Conservation (phyloP, 2,113 vertebrate species). For the Willisornis vidua region DNA sequence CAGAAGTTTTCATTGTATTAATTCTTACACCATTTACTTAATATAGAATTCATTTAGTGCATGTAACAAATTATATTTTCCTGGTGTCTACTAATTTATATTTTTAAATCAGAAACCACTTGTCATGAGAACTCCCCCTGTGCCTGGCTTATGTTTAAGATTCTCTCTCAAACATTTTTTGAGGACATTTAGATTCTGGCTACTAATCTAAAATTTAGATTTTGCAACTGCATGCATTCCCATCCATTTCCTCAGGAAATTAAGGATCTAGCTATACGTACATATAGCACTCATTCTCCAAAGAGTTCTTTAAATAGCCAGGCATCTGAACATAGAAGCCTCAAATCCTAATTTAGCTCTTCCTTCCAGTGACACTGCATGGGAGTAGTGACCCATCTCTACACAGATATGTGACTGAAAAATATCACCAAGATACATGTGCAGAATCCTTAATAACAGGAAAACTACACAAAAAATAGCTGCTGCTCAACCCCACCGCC, state of each 20-base stretch:
- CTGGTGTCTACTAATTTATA: neutral
- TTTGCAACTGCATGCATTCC: neutral
- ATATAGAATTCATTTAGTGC: neutral
- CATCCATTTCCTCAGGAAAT: neutral
- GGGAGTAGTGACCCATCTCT: neutral
- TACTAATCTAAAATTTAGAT: neutral
- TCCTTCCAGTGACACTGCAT: neutral
- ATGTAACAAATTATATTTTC: neutral
- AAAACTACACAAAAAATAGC: neutral
- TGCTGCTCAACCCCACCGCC: rapidly evolving
- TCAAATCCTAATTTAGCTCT: neutral
- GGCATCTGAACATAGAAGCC: neutral
- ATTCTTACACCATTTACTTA: neutral
- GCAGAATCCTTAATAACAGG: neutral
- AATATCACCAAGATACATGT: neutral
- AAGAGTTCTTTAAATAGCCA: neutral
- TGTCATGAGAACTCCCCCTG: neutral
- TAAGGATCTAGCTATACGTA: neutral
- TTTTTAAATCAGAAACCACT: neutral
- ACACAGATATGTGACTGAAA: neutral
- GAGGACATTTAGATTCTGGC: neutral
- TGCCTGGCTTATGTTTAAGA: neutral
- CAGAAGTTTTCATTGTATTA: neutral
- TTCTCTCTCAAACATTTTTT: neutral
- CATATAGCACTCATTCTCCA: neutral